Evolutionary conservation across 2,113 vertebrate species (phyloP).

Genomic region (Egretta garzetta): DNA sequence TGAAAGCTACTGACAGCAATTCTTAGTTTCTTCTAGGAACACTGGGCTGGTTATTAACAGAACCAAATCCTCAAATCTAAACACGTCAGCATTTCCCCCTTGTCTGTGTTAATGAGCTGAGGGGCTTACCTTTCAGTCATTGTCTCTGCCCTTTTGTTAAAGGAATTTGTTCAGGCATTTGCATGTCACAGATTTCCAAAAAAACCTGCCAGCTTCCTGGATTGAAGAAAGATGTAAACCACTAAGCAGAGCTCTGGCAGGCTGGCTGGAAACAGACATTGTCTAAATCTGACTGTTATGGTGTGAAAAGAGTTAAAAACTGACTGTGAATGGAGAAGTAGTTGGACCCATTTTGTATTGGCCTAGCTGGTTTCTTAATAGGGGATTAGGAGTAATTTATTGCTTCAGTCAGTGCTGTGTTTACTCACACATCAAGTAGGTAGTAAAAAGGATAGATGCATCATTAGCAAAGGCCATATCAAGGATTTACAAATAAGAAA

Average conservation of each 20-base stretch:
- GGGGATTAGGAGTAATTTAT: conserved; percentile 39
- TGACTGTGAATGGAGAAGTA: background rate
- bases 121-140: background rate
- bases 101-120: background rate
- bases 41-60: background rate
- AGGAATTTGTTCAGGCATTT: background rate
- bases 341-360: background rate
- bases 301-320: background rate
- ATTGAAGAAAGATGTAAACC: background rate
- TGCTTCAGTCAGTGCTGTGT: background rate
- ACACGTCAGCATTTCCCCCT: background rate
- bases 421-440: conserved; percentile 33
- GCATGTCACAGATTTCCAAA: background rate
- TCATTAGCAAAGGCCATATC: conserved; percentile 20
- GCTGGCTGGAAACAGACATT: background rate
- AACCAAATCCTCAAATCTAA: background rate
- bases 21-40: background rate
- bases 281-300: background rate
- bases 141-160: background rate
- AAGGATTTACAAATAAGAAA: conserved; percentile 36
- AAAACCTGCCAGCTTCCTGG: background rate
- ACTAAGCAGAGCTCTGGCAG: background rate
- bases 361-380: background rate
- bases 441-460: conserved; percentile 50
- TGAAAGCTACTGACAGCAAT: background rate